Base-by-base conservation (phyloP, 1,140 invertebrate genomes). In the Choristoneura fumiferana region DNA sequence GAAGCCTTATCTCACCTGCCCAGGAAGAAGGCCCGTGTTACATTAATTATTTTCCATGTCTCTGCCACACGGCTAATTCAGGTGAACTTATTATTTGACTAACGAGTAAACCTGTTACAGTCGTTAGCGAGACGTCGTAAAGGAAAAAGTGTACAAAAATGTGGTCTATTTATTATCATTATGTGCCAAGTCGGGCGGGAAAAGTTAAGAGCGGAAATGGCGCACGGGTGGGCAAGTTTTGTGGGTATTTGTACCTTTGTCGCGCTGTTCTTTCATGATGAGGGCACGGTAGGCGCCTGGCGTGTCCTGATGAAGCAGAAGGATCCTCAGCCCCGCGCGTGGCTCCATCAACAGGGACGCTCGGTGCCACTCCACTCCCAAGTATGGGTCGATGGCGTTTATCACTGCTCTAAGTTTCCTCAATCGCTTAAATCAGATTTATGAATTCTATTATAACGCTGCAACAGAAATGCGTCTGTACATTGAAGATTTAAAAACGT, bases 191-290 rank as follows among this genome's bases (percentile, higher is more conserved):
- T 77, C 73, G 74, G 73, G 54, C 62, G 58, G 57, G 60, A 71
- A 78, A 86, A 82, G 78, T 86, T 82, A 82, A 69, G 76, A 63
- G 69, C 78, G 83, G 81, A 86, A 86, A 84, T 83, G 83, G 72
- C 68, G 67, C 65, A 53, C 57, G 45, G 35, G 56, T 36, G 40
- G 36, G 60, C 39, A 38, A 52, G 57, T 43, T 36, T 37, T 8
- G 53, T 53, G 58, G 53, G n/a, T 43, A 38, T 57, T 36, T 36
- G 52, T 18, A 76, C 73, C 64, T 68, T 67, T 67, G 17, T 65
- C 18, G 12, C 63, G 60, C 29, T 69, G 69, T 55, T 78, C 71
- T 13, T 60, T 56, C 67, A 73, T 76, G 60, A 86, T 62, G 36
- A 86, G 29, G 0, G 71, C 83, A 15, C 73, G 71, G 58, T 78